phyloP scores from a whole-genome alignment of 2,797 vertebrate species.

The Erethizon dorsatum region DNA sequence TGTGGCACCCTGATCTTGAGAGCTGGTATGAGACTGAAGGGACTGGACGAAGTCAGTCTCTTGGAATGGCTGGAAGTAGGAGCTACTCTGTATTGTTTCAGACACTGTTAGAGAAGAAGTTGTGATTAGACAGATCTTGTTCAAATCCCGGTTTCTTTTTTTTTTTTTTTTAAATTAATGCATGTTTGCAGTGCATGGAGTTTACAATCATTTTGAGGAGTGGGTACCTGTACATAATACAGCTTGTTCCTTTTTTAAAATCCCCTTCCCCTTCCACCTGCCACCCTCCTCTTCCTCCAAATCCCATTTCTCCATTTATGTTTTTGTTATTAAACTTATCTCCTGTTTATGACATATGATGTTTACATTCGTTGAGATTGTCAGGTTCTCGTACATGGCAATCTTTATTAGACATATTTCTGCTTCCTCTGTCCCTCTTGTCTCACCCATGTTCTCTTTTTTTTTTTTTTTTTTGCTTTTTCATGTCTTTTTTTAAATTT shows the following conservation, averaged over 20 bases:
- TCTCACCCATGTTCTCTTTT: not conserved
- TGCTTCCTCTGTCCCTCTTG: not conserved
- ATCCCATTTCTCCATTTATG: not conserved
- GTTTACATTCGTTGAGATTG: not conserved
- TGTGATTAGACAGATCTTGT: not conserved
- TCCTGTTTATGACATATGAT: not conserved
- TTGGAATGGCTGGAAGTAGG: not conserved
- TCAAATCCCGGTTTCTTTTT: conserved; percentile 19
- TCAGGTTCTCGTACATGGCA: not conserved
- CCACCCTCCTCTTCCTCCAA: not conserved
- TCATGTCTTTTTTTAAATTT: too few relatives aligned
- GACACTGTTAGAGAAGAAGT: not conserved
- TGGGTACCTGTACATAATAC: not conserved
- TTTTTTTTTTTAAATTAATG: not conserved
- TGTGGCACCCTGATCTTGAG: conserved; percentile 10
- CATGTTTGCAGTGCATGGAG: not conserved
- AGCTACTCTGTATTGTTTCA: not conserved
- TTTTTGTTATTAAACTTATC: not conserved
- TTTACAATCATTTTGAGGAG: not conserved
- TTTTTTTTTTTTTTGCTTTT: too few relatives aligned
- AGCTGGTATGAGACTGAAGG: not conserved
- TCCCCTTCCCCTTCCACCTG: not conserved
- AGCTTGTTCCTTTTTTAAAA: not conserved
- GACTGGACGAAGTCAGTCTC: conserved; percentile 8
- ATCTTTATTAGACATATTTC: not conserved